Evolutionary conservation across 2,797 vertebrate species (phyloP).

Genomic region (Enteromius paludinosus): DNA sequence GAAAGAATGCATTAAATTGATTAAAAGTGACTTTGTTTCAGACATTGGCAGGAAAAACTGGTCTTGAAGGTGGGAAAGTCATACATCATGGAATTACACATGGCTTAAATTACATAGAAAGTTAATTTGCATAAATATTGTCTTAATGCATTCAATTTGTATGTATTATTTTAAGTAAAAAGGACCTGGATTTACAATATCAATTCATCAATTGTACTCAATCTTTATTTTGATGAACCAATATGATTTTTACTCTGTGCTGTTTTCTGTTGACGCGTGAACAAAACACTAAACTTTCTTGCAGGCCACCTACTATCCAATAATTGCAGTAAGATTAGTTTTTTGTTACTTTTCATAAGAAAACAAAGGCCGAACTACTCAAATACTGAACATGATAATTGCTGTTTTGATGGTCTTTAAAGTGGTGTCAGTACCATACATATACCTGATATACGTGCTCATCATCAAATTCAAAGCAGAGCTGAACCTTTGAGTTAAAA

Average conservation of each 20-base stretch:
- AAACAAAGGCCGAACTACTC: background rate
- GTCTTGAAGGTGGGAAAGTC: background rate
- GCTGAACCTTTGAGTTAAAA: slow-evolving; percentile 22
- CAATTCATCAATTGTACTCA: background rate
- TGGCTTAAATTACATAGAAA: background rate
- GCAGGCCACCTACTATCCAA: background rate
- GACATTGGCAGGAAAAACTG: background rate
- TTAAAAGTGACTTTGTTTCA: background rate
- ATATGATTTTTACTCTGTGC: background rate
- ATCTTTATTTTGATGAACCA: background rate
- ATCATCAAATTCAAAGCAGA: background rate
- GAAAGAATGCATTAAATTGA: too few species aligned
- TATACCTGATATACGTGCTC: background rate
- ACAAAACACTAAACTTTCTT: background rate
- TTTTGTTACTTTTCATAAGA: background rate
- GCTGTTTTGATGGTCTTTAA: background rate
- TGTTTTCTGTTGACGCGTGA: background rate
- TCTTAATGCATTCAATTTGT: background rate
- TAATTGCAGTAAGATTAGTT: background rate
- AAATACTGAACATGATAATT: background rate
- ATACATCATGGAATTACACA: background rate
- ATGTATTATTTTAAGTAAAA: background rate
- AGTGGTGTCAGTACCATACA: background rate
- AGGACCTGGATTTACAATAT: background rate
- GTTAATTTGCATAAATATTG: background rate